Conservation (phyloP, 2,888 invertebrate genomes). For the Lycaena phlaeas region DNA sequence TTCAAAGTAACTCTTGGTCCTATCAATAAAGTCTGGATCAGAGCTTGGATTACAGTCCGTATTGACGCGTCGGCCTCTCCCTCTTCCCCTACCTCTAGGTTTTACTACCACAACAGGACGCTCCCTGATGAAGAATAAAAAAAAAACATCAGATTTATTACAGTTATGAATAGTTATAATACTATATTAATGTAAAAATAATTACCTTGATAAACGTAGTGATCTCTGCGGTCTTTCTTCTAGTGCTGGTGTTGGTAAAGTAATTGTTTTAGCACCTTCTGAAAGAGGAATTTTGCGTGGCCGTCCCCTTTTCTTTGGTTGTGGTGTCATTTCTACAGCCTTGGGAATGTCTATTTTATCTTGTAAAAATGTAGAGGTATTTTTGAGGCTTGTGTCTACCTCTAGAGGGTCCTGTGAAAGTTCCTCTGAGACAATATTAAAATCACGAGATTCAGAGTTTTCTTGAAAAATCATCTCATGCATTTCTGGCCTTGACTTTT, state of each 20-base stretch:
- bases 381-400: constrained; percentile 34
- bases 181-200: background rate
- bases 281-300: constrained; percentile 57
- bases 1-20: constrained; percentile 11
- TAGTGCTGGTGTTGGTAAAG: constrained; percentile 48
- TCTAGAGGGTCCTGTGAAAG: constrained; percentile 61
- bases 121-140: constrained; percentile 49
- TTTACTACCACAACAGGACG: constrained; percentile 48
- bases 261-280: constrained; percentile 40
- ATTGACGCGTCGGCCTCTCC: constrained; percentile 37
- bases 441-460: constrained; percentile 55
- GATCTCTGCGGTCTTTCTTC: constrained; percentile 65
- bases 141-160: no score
- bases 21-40: background rate
- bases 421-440: constrained; percentile 43
- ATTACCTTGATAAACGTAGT: constrained; percentile 55
- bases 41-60: constrained; percentile 22
- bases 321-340: constrained; percentile 46
- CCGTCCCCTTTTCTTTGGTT: constrained; percentile 61
- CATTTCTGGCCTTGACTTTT: constrained; percentile 43
- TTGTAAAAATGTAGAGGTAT: constrained; percentile 22
- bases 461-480: constrained; percentile 62
- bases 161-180: no score
- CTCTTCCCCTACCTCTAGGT: constrained; percentile 51
- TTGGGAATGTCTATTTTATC: constrained; percentile 33